Percentiles rank a stretch among this genome's conserved stretches.
Evolutionary conservation across 2,113 vertebrate species (phyloP).

Genomic region (Garra rufa): DNA sequence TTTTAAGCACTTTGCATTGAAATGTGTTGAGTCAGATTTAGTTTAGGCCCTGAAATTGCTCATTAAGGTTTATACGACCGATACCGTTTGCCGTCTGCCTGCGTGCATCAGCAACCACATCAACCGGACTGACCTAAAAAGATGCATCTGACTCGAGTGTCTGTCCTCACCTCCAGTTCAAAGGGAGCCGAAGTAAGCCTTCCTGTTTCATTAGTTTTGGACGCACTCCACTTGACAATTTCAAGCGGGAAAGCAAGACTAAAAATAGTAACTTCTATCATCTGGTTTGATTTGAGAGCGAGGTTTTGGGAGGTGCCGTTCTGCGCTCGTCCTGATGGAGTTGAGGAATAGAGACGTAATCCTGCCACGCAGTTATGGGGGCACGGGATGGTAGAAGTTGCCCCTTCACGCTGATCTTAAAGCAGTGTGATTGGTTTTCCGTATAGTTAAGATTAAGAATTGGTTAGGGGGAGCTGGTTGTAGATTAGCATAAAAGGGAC

Average conservation of each 20-base stretch:
- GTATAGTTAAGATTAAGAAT: conserved; percentile 32
- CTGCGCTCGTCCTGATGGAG: conserved; percentile 62
- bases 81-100: neutral
- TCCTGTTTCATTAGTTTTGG: conserved; percentile 30
- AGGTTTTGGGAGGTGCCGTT: conserved; percentile 76
- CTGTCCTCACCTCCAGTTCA: conserved; percentile 31
- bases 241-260: conserved; percentile 59
- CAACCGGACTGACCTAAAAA: conserved; percentile 24
- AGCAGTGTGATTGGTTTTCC: conserved; percentile 15
- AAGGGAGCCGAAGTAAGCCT: conserved; percentile 12
- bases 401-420: conserved; percentile 21
- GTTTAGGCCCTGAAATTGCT: neutral
- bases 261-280: conserved; percentile 72
- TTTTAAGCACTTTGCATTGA: neutral
- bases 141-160: conserved; percentile 5
- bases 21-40: neutral
- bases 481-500: conserved; percentile 64
- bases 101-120: conserved; percentile 21
- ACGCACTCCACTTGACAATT: conserved; percentile 24
- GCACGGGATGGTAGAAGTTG: conserved; percentile 1
- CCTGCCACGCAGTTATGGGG: conserved; percentile 22
- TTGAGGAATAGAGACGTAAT: conserved; percentile 38
- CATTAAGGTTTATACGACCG: neutral
- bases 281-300: conserved; percentile 85
- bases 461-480: conserved; percentile 67